phyloP scores from a whole-genome alignment of 2,888 invertebrate species.

The Eristalis arbustorum region DNA sequence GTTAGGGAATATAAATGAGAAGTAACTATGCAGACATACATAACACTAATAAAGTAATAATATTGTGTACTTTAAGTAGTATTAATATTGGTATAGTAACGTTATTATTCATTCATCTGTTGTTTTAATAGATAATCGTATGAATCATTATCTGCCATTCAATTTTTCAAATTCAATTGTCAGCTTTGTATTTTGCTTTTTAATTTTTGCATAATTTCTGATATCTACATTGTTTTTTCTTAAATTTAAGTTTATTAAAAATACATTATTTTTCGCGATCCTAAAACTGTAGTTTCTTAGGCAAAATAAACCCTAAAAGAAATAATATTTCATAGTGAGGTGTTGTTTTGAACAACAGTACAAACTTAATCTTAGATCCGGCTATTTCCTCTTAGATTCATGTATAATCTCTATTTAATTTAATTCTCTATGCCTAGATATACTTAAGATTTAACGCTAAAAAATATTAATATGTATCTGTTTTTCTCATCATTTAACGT shows the following conservation, averaged over 20 bases:
- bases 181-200: constrained; percentile 41
- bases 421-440: constrained; percentile 58
- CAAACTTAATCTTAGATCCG: constrained; percentile 51
- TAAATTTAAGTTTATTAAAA: constrained; percentile 64
- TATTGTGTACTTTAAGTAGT: neutral
- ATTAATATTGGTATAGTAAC: constrained; percentile 25
- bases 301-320: constrained; percentile 28
- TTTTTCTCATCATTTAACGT: constrained; percentile 56
- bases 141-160: constrained; percentile 5
- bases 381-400: constrained; percentile 49
- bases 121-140: constrained; percentile 69
- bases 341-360: constrained; percentile 66
- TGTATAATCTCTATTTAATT: constrained; percentile 61
- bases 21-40: neutral
- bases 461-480: constrained; percentile 65
- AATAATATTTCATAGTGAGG: constrained; percentile 47
- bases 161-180: constrained; percentile 46
- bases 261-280: constrained; percentile 40
- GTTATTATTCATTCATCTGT: constrained; percentile 53
- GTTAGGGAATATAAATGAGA: neutral
- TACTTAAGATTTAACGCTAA: constrained; percentile 59
- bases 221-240: constrained; percentile 61
- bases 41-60: neutral
- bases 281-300: constrained; percentile 35
- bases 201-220: constrained; percentile 45